Evolutionary conservation across 1,140 invertebrate genomes (phyloP).

Genomic region (Nilaparvata lugens): DNA sequence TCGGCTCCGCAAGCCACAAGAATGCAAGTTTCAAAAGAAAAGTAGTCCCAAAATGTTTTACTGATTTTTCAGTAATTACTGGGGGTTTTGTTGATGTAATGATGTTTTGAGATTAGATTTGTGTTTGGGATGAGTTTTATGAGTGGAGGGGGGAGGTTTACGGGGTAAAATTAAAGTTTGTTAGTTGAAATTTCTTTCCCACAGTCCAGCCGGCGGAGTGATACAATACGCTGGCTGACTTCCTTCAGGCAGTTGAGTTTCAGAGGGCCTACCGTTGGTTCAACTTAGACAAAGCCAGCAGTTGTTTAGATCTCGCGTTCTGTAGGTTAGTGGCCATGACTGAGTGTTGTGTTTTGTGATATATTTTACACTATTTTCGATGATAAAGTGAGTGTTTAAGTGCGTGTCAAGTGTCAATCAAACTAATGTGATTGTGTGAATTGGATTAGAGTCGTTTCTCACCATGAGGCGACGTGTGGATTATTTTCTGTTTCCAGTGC

Average conservation of each 20-base stretch:
- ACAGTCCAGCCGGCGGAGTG: slow-evolving; percentile 20
- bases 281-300: too few species aligned
- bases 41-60: too few species aligned
- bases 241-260: slow-evolving; percentile 19
- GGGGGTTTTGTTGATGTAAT: too few species aligned
- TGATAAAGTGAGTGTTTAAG: not conserved
- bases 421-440: slow-evolving; percentile 19
- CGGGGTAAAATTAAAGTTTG: too few species aligned
- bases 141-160: too few species aligned
- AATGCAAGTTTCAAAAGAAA: too few species aligned
- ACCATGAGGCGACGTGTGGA: slow-evolving; percentile 22
- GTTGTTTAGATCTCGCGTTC: slow-evolving; percentile 1
- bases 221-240: slow-evolving; percentile 17
- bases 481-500: slow-evolving; percentile 17
- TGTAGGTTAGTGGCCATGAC: slow-evolving; percentile 8
- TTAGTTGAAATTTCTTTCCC: slow-evolving; percentile 16
- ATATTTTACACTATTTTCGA: not conserved
- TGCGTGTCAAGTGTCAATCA: not conserved
- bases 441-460: slow-evolving; percentile 15
- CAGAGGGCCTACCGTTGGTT: slow-evolving; percentile 20
- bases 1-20: too few species aligned
- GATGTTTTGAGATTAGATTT: too few species aligned
- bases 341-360: slow-evolving; percentile 3
- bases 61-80: too few species aligned
- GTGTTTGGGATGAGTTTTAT: too few species aligned